Conservation (phyloP, 2,797 vertebrate species). For the Gobio occitaniae region DNA sequence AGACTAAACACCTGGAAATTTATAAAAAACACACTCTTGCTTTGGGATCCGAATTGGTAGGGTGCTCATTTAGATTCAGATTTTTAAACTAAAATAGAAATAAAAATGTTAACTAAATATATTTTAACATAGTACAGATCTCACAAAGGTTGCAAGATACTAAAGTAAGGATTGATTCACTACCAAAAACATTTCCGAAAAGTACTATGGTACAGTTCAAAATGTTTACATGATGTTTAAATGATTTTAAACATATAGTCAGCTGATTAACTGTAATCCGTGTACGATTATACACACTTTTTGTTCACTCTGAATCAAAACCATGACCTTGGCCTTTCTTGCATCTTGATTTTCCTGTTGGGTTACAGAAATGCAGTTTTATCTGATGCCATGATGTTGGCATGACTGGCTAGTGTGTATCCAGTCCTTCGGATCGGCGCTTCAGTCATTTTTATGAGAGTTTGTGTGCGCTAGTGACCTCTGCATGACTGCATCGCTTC, state of each 20-base stretch:
- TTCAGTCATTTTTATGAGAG: constrained; percentile 24
- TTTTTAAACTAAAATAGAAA: neutral
- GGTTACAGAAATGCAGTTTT: neutral
- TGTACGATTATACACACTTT: neutral
- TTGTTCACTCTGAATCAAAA: neutral
- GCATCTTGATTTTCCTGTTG: constrained; percentile 7
- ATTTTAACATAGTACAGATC: neutral
- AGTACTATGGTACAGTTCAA: neutral
- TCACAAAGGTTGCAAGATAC: too few relatives aligned
- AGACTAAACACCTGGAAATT: neutral
- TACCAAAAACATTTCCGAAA: neutral
- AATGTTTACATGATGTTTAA: neutral
- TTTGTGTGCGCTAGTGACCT: constrained; percentile 33
- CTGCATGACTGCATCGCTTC: constrained; percentile 46
- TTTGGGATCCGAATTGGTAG: neutral
- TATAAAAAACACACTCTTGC: neutral
- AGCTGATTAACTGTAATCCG: neutral
- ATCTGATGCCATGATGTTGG: constrained; percentile 2
- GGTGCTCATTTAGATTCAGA: neutral
- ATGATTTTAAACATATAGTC: neutral
- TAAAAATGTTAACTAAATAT: neutral
- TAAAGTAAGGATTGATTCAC: neutral
- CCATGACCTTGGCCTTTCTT: constrained; percentile 4
- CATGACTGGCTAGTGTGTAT: neutral
- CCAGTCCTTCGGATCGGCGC: neutral